phyloP scores from a whole-genome alignment of 92 coral and sea anemone genomes.

The Pocillopora meandrina region DNA sequence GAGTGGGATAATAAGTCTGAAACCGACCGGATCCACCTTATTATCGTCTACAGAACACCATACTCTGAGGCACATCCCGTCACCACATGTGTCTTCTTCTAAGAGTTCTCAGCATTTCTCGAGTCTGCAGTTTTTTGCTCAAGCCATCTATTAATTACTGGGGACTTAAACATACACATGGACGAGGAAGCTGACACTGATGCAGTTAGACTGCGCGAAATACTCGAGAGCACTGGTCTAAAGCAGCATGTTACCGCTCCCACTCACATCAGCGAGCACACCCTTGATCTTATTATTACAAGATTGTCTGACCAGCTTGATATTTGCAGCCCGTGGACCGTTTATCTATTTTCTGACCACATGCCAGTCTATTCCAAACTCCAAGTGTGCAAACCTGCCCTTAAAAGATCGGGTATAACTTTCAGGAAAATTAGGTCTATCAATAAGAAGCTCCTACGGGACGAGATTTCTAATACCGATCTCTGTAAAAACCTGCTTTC shows the following conservation, averaged over 20 bases:
- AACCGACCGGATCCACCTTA: too few species aligned
- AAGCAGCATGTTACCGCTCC: too few species aligned
- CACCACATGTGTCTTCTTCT: slow-evolving; percentile 55
- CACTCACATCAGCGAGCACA: slow-evolving; percentile 19
- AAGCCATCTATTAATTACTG: slow-evolving; percentile 52
- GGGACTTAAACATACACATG: too few species aligned
- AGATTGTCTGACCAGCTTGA: slow-evolving; percentile 28
- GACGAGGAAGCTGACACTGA: slow-evolving; percentile 50
- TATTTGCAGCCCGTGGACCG: slow-evolving; percentile 36
- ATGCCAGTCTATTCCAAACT: too few species aligned
- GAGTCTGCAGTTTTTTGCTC: slow-evolving; percentile 57
- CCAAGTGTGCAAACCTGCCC: too few species aligned
- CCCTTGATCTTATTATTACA: slow-evolving; percentile 54
- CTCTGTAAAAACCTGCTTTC: slow-evolving; percentile 57
- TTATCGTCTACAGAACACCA: too few species aligned
- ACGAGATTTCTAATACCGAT: too few species aligned
- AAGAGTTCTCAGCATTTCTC: slow-evolving; percentile 57
- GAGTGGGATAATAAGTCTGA: too few species aligned
- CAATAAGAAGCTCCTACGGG: slow-evolving; percentile 27
- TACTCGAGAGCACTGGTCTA: slow-evolving; percentile 59
- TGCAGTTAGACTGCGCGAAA: slow-evolving; percentile 46
- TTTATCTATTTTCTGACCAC: slow-evolving; percentile 57
- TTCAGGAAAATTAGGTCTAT: too few species aligned
- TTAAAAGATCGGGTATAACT: too few species aligned
- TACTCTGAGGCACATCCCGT: slow-evolving; percentile 58